Conservation (phyloP, 2,113 vertebrate genomes). For the Pycnonotus jocosus region DNA sequence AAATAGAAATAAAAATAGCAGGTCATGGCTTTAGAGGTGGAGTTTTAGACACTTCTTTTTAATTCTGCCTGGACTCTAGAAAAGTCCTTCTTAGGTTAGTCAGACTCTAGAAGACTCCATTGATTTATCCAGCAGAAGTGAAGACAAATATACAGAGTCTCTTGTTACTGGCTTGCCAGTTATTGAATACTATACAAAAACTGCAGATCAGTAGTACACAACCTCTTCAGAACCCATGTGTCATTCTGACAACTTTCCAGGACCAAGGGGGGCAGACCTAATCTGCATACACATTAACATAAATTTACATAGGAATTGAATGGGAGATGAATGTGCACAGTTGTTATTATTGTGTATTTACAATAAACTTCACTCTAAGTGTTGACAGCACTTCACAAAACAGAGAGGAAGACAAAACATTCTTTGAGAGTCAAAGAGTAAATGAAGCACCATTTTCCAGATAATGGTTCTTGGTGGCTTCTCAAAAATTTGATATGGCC, state of each 20-base stretch:
- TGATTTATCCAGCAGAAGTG: background rate
- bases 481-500: background rate
- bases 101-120: background rate
- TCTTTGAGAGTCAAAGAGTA: conserved; percentile 38
- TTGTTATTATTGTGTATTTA: conserved; percentile 68
- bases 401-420: conserved; percentile 41
- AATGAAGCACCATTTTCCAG: conserved; percentile 22
- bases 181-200: background rate
- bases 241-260: conserved; percentile 53
- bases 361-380: conserved; percentile 62
- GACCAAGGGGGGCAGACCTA: conserved; percentile 31
- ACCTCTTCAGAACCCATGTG: conserved; percentile 50
- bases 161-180: background rate
- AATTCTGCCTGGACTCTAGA: background rate
- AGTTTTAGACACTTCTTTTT: background rate
- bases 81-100: background rate
- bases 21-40: background rate
- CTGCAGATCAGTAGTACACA: conserved; percentile 4
- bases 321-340: conserved; percentile 30
- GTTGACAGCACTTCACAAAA: conserved; percentile 54
- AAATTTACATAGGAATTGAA: conserved; percentile 59
- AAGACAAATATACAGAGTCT: background rate
- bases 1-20: background rate
- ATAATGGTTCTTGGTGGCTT: background rate
- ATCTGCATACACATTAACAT: conserved; percentile 52